A percentile compares a stretch with the other conserved stretches of the same genome.
phyloP scores from a whole-genome alignment of 30 jellyfish, hydroid and myxozoan genomes.

The Chrysaora quinquecirrha region DNA sequence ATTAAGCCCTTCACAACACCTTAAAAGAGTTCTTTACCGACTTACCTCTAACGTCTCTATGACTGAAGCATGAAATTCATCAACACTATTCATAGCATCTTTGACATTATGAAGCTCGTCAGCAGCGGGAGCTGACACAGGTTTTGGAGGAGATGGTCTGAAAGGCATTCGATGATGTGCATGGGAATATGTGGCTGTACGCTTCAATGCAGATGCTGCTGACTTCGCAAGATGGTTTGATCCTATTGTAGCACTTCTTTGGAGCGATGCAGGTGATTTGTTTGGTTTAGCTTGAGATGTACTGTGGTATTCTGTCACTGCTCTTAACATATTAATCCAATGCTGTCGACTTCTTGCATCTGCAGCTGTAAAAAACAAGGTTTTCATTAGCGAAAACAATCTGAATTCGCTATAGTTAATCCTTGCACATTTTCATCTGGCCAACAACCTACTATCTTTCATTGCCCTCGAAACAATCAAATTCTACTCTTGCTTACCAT shows the following conservation, averaged over 20 bases:
- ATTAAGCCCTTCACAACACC: neutral
- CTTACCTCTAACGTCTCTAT: conserved; percentile 94
- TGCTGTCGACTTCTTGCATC: conserved; percentile 95
- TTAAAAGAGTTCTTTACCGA: neutral
- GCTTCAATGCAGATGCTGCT: conserved; percentile 6
- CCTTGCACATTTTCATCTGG: too few relatives aligned
- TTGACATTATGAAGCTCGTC: conserved; percentile 87
- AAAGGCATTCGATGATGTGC: neutral
- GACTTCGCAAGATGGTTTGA: conserved; percentile 32
- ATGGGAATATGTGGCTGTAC: conserved; percentile 42
- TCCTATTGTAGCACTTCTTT: conserved; percentile 49
- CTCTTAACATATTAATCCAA: conserved; percentile 97
- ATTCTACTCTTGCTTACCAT: too few relatives aligned
- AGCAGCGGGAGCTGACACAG: conserved; percentile 73
- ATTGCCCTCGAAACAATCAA: too few relatives aligned
- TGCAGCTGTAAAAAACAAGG: conserved; percentile 60
- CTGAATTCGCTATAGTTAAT: neutral
- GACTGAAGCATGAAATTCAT: conserved; percentile 91
- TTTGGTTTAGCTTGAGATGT: conserved; percentile 32
- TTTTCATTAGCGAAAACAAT: neutral
- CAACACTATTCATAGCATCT: conserved; percentile 94
- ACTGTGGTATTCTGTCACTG: conserved; percentile 95
- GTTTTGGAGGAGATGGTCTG: conserved; percentile 34
- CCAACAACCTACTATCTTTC: too few relatives aligned
- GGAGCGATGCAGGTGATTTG: conserved; percentile 23